Evolutionary conservation across 2,797 vertebrate species (phyloP).

Genomic region (Numenius phaeopus): DNA sequence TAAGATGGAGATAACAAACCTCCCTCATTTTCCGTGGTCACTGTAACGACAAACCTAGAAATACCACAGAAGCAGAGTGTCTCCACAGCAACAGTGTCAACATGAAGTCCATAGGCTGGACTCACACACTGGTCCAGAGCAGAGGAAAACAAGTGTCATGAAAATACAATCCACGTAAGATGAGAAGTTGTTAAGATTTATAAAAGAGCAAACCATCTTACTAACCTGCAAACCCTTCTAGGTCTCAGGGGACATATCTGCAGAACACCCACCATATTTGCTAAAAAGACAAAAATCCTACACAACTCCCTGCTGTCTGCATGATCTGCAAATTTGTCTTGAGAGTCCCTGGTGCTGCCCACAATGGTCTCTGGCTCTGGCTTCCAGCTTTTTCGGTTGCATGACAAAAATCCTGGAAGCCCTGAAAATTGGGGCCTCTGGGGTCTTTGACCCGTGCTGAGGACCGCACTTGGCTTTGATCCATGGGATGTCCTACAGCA

Average conservation of each 20-base stretch:
- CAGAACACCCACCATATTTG: background rate
- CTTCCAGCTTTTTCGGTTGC: background rate
- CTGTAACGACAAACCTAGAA: slow-evolving; percentile 27
- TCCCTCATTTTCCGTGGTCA: background rate
- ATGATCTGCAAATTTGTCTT: background rate
- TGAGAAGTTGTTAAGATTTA: background rate
- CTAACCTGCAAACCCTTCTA: background rate
- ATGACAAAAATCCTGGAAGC: background rate
- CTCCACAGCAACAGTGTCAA: slow-evolving; percentile 26
- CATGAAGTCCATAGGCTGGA: background rate
- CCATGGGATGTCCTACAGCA: background rate
- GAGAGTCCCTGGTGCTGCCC: background rate
- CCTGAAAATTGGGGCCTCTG: background rate
- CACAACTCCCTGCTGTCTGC: background rate
- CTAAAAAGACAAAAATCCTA: background rate
- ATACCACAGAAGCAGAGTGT: background rate
- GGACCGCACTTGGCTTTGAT: background rate
- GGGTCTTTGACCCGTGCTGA: background rate
- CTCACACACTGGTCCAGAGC: background rate
- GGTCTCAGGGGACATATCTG: background rate
- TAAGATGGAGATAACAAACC: slow-evolving; percentile 37
- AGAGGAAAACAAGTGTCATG: background rate
- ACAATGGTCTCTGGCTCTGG: background rate
- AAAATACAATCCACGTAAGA: background rate
- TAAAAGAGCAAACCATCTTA: background rate